Evolutionary conservation across 2,797 vertebrate genomes (phyloP), one percentile per base, ranked within the genome.

Genomic region (Fistularia commersonii): DNA sequence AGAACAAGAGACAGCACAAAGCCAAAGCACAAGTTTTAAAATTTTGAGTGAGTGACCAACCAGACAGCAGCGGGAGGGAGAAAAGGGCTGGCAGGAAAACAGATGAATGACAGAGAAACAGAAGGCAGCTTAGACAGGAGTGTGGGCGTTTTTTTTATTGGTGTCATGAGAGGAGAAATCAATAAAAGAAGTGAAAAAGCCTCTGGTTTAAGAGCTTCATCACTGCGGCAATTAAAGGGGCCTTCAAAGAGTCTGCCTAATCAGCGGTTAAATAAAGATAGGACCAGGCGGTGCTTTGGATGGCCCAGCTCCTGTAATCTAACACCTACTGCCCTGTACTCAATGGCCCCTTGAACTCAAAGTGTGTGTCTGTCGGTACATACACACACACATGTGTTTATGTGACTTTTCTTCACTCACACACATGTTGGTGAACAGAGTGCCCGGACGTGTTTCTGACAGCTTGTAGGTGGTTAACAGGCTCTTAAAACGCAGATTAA

Each of bases 201-300:
- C 61, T 64, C 64, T 46, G 6, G 14, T 84, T 84, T 82, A 82
- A 84, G 63, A 75, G 81, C 62, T 70, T 70, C 78, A 81, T 85
- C 72, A 51, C 69, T 1, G 51, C 11, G 9, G 82, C 84, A 77
- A 83, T 88, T 87, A 82, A 86, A 85, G 76, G 52, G 69, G 75
- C 72, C 83, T 87, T 88, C 84, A 88, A 88, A 90, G 88, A 69
- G 56, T 47, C 41, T 3, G 61, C 42, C 70, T 88, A 88, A 90
- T 89, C 87, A 87, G 82, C 57, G 66, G 74, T 81, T 81, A 79
- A 84, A 79, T 83, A 87, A 86, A 86, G 88, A 89, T 87, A 88
- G 79, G 73, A 69, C 57, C 78, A 72, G 82, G 82, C 80, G 67
- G 84, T 47, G 43, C 80, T 87, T 85, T 80, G 81, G 62, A 81